These are phyloP conservation scores for Melanotaenia parkinsoni DNA, from an alignment of 2,797 vertebrate species.

Conservation along the genomic window DNA sequence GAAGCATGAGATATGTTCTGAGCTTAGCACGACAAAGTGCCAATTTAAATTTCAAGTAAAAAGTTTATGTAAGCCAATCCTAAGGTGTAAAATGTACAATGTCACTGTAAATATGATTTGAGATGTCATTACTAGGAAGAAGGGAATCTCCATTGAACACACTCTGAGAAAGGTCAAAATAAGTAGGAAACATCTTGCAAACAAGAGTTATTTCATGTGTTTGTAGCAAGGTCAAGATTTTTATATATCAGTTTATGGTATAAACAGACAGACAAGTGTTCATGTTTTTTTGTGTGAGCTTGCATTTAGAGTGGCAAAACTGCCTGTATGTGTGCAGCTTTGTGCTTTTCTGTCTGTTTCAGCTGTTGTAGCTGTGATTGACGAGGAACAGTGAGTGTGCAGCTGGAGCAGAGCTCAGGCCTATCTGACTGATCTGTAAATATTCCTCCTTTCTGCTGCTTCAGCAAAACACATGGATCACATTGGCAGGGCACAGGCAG, in stretches of 20 bases:
- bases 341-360: constrained; percentile 12
- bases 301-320: constrained; percentile 11
- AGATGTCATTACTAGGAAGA: too few species aligned
- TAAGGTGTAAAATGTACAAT: too few species aligned
- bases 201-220: too few species aligned
- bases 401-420: constrained; percentile 56
- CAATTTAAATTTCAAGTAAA: too few species aligned
- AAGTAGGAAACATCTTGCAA: not conserved
- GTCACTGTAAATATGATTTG: not conserved
- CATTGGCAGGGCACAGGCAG: constrained; percentile 53
- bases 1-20: too few species aligned
- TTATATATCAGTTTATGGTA: not conserved
- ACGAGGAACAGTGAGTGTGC: constrained; percentile 67
- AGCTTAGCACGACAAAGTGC: too few species aligned
- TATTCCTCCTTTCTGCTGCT: constrained; percentile 81
- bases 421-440: constrained; percentile 83
- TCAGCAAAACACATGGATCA: constrained; percentile 82
- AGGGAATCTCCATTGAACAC: too few species aligned
- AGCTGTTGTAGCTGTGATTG: constrained; percentile 62
- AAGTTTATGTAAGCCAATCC: too few species aligned
- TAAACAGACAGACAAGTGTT: not conserved
- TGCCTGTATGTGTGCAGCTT: constrained; percentile 16
- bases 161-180: not conserved
- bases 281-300: not conserved
- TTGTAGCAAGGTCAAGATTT: too few species aligned